A percentile compares a stretch with the other conserved stretches of the same genome.
Conservation (phyloP, 1,140 invertebrate genomes). For the Hylyphantes graminicola region DNA sequence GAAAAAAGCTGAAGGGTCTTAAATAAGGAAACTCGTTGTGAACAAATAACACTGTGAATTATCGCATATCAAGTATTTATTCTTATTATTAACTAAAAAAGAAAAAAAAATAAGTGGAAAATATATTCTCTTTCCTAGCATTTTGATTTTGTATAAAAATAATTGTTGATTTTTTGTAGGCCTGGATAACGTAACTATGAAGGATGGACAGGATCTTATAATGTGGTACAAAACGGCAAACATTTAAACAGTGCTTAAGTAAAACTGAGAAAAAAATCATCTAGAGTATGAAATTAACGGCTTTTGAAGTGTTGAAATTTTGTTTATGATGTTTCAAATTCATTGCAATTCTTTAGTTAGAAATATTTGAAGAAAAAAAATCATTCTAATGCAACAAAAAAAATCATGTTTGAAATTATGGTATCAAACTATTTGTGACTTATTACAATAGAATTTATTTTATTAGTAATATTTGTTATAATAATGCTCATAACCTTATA, state of each 20-base stretch:
- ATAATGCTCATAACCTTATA: no score
- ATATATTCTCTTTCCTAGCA: neutral
- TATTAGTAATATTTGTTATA: no score
- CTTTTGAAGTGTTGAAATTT: no score
- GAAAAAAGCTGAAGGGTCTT: neutral
- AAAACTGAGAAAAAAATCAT: no score
- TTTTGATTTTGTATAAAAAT: neutral
- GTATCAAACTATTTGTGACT: no score
- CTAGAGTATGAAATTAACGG: no score
- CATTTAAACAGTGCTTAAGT: neutral
- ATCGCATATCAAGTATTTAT: neutral
- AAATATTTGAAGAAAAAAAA: no score
- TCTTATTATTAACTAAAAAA: neutral
- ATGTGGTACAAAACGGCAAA: constrained; percentile 36
- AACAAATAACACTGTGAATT: neutral
- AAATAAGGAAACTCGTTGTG: neutral
- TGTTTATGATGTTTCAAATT: no score
- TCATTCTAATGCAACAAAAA: no score
- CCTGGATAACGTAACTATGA: neutral
- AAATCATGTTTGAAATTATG: no score
- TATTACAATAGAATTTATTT: no score
- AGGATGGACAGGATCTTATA: constrained; percentile 2
- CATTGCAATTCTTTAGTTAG: no score
- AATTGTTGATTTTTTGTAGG: neutral
- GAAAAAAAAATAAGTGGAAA: neutral